Conservation (phyloP, 2,113 vertebrate species). For the Xyliphius kryptos region DNA sequence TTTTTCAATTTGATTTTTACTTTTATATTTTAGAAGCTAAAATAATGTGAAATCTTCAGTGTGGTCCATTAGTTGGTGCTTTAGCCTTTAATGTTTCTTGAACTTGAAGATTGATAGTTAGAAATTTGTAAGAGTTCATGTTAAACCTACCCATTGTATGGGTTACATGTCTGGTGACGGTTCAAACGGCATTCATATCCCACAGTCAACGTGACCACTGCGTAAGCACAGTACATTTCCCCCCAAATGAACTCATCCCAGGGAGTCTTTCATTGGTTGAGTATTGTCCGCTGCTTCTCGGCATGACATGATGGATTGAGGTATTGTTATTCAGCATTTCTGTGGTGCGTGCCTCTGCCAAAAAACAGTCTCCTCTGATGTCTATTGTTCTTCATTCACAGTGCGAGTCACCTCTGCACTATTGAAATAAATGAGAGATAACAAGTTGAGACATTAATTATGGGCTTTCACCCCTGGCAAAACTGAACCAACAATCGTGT, state of each 20-base stretch:
- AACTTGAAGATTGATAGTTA: too few relatives aligned
- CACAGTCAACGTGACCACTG: background rate
- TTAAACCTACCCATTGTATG: too few relatives aligned
- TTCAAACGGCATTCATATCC: too few relatives aligned
- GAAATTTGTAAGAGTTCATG: too few relatives aligned
- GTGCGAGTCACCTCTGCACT: constrained; percentile 71
- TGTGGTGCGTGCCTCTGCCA: constrained; percentile 61
- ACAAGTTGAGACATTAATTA: constrained; percentile 73
- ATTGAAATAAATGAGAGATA: constrained; percentile 72
- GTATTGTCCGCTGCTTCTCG: constrained; percentile 57
- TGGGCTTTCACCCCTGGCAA: constrained; percentile 67
- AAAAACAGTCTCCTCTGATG: constrained; percentile 62
- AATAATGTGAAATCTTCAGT: too few relatives aligned
- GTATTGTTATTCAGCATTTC: constrained; percentile 70
- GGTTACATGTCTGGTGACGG: too few relatives aligned
- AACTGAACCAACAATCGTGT: constrained; percentile 68
- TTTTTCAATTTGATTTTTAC: too few relatives aligned
- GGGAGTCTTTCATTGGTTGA: constrained; percentile 55
- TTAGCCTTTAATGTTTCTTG: too few relatives aligned
- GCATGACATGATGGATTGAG: constrained; percentile 65
- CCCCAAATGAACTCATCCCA: constrained; percentile 43
- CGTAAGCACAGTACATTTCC: too few relatives aligned
- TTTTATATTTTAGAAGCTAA: too few relatives aligned
- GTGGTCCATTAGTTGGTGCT: too few relatives aligned
- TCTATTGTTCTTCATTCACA: constrained; percentile 67